Evolutionary conservation across 2,888 invertebrate species (phyloP).

Genomic region (Amphipoea oculea): DNA sequence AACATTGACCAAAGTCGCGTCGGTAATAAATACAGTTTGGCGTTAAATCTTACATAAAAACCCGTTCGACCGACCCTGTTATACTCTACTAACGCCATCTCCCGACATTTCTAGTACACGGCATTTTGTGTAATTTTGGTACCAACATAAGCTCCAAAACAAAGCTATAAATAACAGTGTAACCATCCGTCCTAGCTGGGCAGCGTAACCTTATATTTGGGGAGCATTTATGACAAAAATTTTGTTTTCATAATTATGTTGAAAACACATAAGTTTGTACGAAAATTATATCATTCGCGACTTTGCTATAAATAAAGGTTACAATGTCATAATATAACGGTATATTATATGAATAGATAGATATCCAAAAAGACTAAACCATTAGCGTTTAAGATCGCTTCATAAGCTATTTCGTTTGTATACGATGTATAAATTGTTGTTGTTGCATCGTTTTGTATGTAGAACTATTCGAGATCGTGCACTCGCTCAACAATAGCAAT

Average conservation of each 20-base stretch:
- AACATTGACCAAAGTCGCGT: not conserved
- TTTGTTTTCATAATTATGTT: no score
- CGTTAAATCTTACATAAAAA: slow-evolving; percentile 30
- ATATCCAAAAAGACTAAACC: not conserved
- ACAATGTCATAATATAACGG: slow-evolving; percentile 5
- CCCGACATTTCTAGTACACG: not conserved
- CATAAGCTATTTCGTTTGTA: not conserved
- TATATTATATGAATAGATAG: slow-evolving; percentile 4
- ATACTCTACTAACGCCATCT: slow-evolving; percentile 8
- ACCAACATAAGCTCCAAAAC: slow-evolving; percentile 48
- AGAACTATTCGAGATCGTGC: not conserved
- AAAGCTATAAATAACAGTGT: slow-evolving; percentile 44
- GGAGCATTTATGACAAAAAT: slow-evolving; percentile 22
- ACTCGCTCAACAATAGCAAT: no score
- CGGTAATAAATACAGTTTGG: slow-evolving; percentile 34
- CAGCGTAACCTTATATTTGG: not conserved
- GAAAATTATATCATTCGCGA: slow-evolving; percentile 15
- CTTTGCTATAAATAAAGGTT: slow-evolving; percentile 4
- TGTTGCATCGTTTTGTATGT: not conserved
- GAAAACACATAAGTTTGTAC: slow-evolving; percentile 14
- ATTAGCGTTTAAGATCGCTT: not conserved
- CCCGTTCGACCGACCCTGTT: not conserved
- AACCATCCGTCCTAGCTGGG: slow-evolving; percentile 17
- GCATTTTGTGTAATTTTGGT: not conserved
- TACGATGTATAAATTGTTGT: not conserved